phyloP scores from a whole-genome alignment of 2,113 vertebrate species.

The Rousettus leschenaultii region DNA sequence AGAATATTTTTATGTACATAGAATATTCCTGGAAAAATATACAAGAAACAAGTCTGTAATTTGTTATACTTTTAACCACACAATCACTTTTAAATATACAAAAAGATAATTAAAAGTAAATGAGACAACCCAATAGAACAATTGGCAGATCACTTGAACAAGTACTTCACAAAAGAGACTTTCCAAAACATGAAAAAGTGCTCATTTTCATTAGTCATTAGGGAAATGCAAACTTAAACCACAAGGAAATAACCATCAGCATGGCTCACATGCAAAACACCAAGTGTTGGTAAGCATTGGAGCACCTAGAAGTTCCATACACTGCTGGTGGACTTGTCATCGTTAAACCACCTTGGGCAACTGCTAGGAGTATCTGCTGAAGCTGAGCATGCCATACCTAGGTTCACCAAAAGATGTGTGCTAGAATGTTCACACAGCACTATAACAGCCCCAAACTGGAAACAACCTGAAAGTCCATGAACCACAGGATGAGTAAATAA shows the following conservation, averaged over 20 bases:
- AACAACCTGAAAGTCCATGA: neutral
- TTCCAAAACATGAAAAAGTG: neutral
- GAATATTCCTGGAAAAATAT: neutral
- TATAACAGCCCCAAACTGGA: neutral
- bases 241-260: neutral
- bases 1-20: neutral
- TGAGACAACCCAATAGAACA: neutral
- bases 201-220: neutral
- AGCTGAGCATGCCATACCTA: rapidly evolving
- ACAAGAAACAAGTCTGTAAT: neutral
- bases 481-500: neutral
- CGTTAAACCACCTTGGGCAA: rapidly evolving
- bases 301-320: neutral
- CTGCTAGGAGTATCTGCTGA: neutral
- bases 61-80: neutral
- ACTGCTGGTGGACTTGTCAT: neutral
- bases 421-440: neutral
- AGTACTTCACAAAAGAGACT: neutral
- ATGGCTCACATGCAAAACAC: neutral
- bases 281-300: neutral
- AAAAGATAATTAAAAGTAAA: neutral
- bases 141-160: neutral
- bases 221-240: neutral
- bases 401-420: neutral
- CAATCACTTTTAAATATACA: neutral